phyloP scores from a whole-genome alignment of 2,113 vertebrate genomes.

The Amia ocellicauda region DNA sequence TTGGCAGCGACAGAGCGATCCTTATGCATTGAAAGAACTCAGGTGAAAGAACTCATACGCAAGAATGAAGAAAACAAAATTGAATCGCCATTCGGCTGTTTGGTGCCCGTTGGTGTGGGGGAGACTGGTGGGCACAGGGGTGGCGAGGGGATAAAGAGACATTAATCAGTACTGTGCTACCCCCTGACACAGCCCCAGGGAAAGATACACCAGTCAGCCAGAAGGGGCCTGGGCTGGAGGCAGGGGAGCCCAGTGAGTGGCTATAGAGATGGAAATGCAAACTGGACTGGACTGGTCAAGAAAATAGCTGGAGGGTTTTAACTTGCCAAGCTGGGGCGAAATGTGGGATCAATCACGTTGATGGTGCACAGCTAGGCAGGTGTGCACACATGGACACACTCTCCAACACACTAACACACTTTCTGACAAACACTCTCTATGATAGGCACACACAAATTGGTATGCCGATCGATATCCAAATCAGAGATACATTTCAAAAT shows the following conservation, averaged over 20 bases:
- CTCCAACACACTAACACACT: constrained; percentile 14
- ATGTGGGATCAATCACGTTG: constrained; percentile 1
- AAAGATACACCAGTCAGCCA: constrained; percentile 14
- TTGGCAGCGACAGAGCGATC: too few relatives aligned
- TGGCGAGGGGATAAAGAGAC: constrained; percentile 1
- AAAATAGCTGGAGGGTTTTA: constrained; percentile 14
- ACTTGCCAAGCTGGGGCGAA: background rate
- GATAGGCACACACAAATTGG: too few relatives aligned
- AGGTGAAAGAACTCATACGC: too few relatives aligned
- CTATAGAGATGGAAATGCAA: constrained; percentile 25
- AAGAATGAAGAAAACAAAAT: too few relatives aligned
- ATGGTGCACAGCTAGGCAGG: background rate
- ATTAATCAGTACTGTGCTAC: constrained; percentile 18
- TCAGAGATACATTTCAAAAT: background rate
- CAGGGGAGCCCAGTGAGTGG: background rate
- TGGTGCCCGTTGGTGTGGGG: constrained; percentile 5
- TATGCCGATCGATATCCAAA: too few relatives aligned
- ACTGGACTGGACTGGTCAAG: constrained; percentile 1
- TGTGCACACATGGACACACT: background rate
- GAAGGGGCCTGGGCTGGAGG: constrained; percentile 19
- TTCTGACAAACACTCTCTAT: too few relatives aligned
- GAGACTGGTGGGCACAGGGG: background rate
- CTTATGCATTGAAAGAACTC: too few relatives aligned
- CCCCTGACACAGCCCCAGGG: constrained; percentile 23
- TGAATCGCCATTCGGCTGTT: too few relatives aligned